These are phyloP conservation scores for Passer montanus DNA, from an alignment of 2,113 vertebrate genomes.

Conservation along the genomic window DNA sequence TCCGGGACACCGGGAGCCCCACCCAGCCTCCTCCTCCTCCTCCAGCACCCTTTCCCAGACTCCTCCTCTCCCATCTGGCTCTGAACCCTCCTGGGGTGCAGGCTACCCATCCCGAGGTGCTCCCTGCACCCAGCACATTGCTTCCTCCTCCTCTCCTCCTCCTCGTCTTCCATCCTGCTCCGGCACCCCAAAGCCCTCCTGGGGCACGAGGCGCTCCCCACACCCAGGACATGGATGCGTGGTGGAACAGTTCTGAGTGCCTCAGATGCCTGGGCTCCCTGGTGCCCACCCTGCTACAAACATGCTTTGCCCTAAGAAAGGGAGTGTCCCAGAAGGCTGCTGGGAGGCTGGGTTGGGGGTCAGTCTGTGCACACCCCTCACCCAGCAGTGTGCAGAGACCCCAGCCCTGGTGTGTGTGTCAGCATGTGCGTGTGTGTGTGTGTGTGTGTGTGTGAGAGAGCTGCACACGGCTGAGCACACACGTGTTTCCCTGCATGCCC, in stretches of 20 bases:
- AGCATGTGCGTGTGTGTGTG: neutral
- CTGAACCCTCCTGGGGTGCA: too few species aligned
- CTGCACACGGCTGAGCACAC: neutral
- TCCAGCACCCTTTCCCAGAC: slow-evolving; percentile 25
- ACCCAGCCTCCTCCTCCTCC: slow-evolving; percentile 14
- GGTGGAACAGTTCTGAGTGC: neutral
- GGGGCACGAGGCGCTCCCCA: fast-evolving
- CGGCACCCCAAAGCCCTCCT: neutral
- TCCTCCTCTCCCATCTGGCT: neutral
- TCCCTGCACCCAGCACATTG: neutral
- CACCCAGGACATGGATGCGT: too few species aligned
- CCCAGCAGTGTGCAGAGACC: neutral
- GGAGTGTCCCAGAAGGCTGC: neutral
- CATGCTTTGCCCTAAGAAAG: neutral
- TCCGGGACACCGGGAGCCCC: slow-evolving; percentile 14
- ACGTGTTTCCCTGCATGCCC: fast-evolving
- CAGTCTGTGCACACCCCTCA: too few species aligned
- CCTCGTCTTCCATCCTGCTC: neutral
- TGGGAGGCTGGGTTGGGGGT: neutral
- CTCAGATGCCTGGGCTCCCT: fast-evolving
- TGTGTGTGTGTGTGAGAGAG: too few species aligned
- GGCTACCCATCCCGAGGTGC: neutral
- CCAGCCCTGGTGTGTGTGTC: neutral
- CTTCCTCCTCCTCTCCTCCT: neutral
- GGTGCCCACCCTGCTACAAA: neutral